phyloP scores from a whole-genome alignment of 2,888 invertebrate genomes.

The Ypsolopha scabrella region DNA sequence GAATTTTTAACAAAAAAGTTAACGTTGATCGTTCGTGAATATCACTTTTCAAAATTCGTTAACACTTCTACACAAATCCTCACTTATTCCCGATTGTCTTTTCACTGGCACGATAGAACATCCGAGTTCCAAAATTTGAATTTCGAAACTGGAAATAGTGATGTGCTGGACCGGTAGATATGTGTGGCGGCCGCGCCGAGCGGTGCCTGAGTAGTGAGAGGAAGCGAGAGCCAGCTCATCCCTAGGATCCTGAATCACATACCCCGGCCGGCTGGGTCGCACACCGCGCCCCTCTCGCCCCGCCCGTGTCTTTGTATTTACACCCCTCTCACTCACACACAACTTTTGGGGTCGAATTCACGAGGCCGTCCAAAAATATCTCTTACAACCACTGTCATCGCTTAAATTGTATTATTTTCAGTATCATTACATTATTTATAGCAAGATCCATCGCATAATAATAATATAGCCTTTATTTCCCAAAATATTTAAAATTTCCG shows the following conservation, averaged over 20 bases:
- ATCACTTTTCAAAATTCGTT: too few species aligned
- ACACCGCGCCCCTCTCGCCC: conserved; percentile 25
- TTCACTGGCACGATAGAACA: background rate
- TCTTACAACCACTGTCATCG: background rate
- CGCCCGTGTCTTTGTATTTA: conserved; percentile 31
- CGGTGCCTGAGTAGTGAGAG: conserved; percentile 62
- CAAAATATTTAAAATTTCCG: too few species aligned
- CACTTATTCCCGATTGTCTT: too few species aligned
- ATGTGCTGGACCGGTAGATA: conserved; percentile 26
- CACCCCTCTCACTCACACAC: conserved; percentile 62
- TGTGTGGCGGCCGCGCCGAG: conserved; percentile 58
- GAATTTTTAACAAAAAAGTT: background rate
- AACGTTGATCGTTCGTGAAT: too few species aligned
- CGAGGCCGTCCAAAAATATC: conserved; percentile 1
- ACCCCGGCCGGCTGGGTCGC: conserved; percentile 51
- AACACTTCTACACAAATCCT: too few species aligned
- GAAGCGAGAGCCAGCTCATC: conserved; percentile 68
- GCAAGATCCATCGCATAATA: too few species aligned
- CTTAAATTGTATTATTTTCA: too few species aligned
- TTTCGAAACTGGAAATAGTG: conserved; percentile 10
- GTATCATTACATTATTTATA: too few species aligned
- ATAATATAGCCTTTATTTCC: too few species aligned
- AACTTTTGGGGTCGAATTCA: conserved; percentile 15
- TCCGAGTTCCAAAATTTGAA: background rate
- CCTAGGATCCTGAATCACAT: conserved; percentile 69